These are phyloP conservation scores for Rhamnusium bicolor DNA, from an alignment of 2,888 invertebrate species.

Conservation along the genomic window DNA sequence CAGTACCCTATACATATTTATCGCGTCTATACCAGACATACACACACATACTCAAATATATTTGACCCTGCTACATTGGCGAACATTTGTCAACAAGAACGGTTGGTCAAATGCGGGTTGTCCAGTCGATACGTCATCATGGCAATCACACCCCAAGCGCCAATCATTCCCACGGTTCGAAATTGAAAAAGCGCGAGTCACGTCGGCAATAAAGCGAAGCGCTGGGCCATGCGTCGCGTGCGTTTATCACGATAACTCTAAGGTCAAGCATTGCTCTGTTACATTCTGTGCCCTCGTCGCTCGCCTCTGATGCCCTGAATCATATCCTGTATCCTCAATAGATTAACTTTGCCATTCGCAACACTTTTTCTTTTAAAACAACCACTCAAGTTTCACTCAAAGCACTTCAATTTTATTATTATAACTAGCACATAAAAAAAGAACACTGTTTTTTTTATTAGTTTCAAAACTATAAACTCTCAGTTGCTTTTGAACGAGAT, in stretches of 20 bases:
- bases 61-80: slow-evolving; percentile 59
- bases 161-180: slow-evolving; percentile 71
- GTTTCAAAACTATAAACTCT: neutral
- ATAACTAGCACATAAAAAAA: slow-evolving; percentile 5
- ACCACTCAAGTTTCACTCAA: slow-evolving; percentile 40
- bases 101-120: slow-evolving; percentile 64
- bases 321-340: slow-evolving; percentile 59
- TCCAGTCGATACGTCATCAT: slow-evolving; percentile 71
- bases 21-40: slow-evolving; percentile 52
- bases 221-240: slow-evolving; percentile 69
- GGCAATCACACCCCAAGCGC: slow-evolving; percentile 72
- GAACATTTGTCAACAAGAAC: slow-evolving; percentile 66
- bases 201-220: slow-evolving; percentile 71
- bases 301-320: slow-evolving; percentile 57
- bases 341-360: slow-evolving; percentile 53
- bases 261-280: slow-evolving; percentile 57
- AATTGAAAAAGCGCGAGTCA: slow-evolving; percentile 73
- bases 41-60: slow-evolving; percentile 47
- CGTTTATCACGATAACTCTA: slow-evolving; percentile 69
- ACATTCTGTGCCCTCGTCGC: slow-evolving; percentile 43
- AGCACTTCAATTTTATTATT: slow-evolving; percentile 9
- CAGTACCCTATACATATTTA: slow-evolving; percentile 54
- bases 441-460: neutral
- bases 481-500: neutral
- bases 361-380: slow-evolving; percentile 41